Percentiles rank a stretch among this genome's conserved stretches.
Evolutionary conservation across 1,140 invertebrate genomes (phyloP).

Genomic region (Aphis gossypii): DNA sequence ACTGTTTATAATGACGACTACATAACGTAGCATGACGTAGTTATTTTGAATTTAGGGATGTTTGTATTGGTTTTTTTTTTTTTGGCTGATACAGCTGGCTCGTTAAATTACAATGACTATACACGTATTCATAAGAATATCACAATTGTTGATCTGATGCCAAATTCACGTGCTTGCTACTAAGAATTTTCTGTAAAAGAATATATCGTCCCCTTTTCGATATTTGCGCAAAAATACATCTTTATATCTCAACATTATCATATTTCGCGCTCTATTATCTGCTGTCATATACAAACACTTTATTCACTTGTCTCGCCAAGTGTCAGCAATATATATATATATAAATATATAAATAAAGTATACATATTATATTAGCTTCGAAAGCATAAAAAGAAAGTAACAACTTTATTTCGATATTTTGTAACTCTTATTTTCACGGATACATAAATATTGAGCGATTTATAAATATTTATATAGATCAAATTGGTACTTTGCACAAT

Average conservation of each 20-base stretch:
- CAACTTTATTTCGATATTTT: background rate
- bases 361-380: background rate
- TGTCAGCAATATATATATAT: slow-evolving; percentile 15
- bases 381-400: slow-evolving; percentile 12
- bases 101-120: background rate
- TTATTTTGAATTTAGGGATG: background rate
- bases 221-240: background rate
- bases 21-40: background rate
- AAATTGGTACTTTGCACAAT: background rate
- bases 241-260: background rate
- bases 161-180: background rate
- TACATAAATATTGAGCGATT: background rate
- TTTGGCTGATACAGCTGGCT: background rate
- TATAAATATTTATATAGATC: background rate
- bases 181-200: background rate
- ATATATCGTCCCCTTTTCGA: background rate
- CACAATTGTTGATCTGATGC: background rate
- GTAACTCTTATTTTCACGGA: background rate
- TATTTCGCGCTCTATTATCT: background rate
- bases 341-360: background rate
- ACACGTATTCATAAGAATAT: background rate
- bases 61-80: background rate
- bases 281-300: background rate
- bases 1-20: background rate
- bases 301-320: slow-evolving; percentile 1